Conservation (phyloP, 2,888 invertebrate species). For the Trichacis sp. region DNA sequence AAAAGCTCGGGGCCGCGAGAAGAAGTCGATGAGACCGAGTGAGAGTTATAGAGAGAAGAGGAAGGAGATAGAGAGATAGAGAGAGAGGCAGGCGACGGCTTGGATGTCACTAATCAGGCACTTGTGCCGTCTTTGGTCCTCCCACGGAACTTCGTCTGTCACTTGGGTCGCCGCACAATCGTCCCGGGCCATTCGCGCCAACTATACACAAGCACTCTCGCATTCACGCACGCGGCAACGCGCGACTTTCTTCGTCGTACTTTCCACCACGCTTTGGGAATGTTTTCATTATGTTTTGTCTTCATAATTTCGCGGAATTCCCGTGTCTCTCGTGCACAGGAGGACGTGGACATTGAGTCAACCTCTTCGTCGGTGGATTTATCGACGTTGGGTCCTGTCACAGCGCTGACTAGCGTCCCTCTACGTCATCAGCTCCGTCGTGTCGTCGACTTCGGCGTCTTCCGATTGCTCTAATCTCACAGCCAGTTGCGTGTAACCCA, state of each 20-base stretch:
- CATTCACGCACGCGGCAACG: slow-evolving; percentile 30
- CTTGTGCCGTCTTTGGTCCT: slow-evolving; percentile 62
- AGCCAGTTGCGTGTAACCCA: slow-evolving; percentile 63
- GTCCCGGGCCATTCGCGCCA: slow-evolving; percentile 1
- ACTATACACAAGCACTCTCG: slow-evolving; percentile 41
- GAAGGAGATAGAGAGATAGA: slow-evolving; percentile 25
- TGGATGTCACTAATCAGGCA: slow-evolving; percentile 66
- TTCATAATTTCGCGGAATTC: slow-evolving; percentile 1
- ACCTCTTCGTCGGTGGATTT: slow-evolving; percentile 30
- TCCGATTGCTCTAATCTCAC: slow-evolving; percentile 62
- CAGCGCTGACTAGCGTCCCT: slow-evolving; percentile 28
- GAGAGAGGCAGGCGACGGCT: slow-evolving; percentile 51
- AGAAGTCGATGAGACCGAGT: too few relatives aligned
- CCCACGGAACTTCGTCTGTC: slow-evolving; percentile 29
- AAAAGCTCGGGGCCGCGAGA: neutral
- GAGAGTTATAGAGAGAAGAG: neutral
- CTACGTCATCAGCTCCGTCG: slow-evolving; percentile 65
- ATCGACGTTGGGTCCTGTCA: slow-evolving; percentile 45
- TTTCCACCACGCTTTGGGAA: slow-evolving; percentile 5
- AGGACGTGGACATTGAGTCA: slow-evolving; percentile 15
- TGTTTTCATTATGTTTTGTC: neutral
- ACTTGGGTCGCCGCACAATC: slow-evolving; percentile 10
- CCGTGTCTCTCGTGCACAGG: neutral
- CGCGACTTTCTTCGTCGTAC: slow-evolving; percentile 9
- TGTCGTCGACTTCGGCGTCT: slow-evolving; percentile 62